Evolutionary conservation across 1,140 invertebrate species (phyloP).

Genomic region (Heliconius himera): DNA sequence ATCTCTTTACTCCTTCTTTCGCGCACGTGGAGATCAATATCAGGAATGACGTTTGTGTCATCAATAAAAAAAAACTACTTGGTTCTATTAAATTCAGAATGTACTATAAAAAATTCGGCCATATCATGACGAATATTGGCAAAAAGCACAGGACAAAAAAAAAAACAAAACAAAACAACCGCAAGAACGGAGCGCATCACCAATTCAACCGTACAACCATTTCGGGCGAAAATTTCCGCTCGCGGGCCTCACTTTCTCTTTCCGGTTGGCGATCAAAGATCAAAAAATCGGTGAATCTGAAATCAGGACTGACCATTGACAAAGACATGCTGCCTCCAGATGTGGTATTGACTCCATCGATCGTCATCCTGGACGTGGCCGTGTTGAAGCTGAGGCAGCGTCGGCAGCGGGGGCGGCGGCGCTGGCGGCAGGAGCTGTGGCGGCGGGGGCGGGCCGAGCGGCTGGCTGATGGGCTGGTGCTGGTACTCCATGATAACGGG

Average conservation of each 20-base stretch:
- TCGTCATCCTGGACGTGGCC: constrained; percentile 79
- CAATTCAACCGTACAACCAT: not conserved
- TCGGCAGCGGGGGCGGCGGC: constrained; percentile 67
- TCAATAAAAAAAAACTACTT: too few species aligned
- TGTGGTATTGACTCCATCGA: constrained; percentile 83
- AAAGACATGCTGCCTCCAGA: constrained; percentile 84
- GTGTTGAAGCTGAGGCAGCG: constrained; percentile 73
- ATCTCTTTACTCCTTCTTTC: constrained; percentile 27
- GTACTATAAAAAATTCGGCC: not conserved
- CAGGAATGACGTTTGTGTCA: not conserved
- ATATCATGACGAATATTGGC: not conserved
- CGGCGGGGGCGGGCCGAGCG: constrained; percentile 67
- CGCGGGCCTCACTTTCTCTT: constrained; percentile 59
- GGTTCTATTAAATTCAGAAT: too few species aligned
- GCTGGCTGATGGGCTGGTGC: constrained; percentile 56
- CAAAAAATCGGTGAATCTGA: constrained; percentile 15
- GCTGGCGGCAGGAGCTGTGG: constrained; percentile 62
- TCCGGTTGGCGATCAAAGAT: constrained; percentile 39
- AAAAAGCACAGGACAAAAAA: not conserved
- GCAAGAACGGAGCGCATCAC: not conserved
- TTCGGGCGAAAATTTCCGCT: constrained; percentile 34
- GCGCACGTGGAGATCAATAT: constrained; percentile 1
- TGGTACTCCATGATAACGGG: constrained; percentile 68
- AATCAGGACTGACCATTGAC: constrained; percentile 81
- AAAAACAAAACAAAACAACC: not conserved